Base-by-base conservation (phyloP, 2,113 vertebrate species). In the Lichenostomus cassidix region DNA sequence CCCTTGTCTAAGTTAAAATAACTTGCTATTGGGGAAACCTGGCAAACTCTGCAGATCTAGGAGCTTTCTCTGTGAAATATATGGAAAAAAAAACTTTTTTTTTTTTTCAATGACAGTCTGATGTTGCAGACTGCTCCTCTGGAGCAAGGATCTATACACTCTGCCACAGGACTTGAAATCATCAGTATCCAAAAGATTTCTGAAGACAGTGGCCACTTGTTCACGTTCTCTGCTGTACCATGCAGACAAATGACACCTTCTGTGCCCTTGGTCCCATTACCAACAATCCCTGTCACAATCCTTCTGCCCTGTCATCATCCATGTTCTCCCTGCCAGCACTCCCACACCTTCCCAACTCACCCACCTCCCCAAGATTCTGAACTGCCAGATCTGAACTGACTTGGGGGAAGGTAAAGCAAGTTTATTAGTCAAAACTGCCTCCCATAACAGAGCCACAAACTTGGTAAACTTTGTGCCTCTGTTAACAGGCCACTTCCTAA, bases 151-250 rank as follows among this genome's bases (percentile, higher is more conserved):
- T 14, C 44, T 87, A 27, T 87, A 27, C 9, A 12, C 9, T 44
- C 58, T 64, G 24, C 18, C 39, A 74, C 11, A 3, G 20, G 52
- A 92, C 41, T 20, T 29, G 11, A 87, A 80, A 67, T 31, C 37
- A 58, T 16, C n/a, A 17, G 13, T 12, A 42, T 19, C 42, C 1
- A 1, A 44, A 16, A n/a, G 18, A 39, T 28, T 91, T 83, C 35
- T 44, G 49, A 88, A 74, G 31, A 55, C 25, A 59, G 1, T 1
- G 9, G 42, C 39, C 4, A 12, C 27, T 74, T 21, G 6, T 35
- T 69, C 0, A 0, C 23, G 6, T 33, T 70, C 42, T 55, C 46
- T 39, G 2, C 50, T 8, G 4, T 8, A 25, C 33, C 28, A 27
- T 0, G 3, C 33, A 63, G 23, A 67, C 35, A 77, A 60, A 60